Conservation (phyloP, 2,113 vertebrate genomes). For the Hypanus sabinus region DNA sequence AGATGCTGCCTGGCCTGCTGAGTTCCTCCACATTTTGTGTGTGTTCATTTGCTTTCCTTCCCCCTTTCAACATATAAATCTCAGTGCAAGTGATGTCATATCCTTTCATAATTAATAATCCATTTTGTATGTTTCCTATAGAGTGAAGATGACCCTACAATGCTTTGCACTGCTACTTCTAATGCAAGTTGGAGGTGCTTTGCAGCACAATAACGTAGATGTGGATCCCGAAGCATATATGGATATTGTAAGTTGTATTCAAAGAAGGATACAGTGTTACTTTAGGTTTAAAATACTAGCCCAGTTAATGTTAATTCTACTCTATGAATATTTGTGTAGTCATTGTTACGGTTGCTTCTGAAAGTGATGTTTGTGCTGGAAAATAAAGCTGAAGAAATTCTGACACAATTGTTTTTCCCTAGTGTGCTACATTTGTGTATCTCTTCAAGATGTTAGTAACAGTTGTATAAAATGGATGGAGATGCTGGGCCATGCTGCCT, state of each 20-base stretch:
- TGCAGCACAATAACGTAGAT: no score
- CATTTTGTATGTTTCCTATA: constrained; percentile 15
- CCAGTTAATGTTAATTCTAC: neutral
- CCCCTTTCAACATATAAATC: no score
- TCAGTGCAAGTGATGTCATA: no score
- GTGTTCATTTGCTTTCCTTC: no score
- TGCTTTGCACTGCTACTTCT: constrained; percentile 39
- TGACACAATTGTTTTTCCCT: neutral
- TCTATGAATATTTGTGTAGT: neutral
- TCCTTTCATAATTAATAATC: neutral
- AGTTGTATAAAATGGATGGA: neutral
- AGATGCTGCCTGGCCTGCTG: no score
- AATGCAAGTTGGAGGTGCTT: constrained; percentile 39
- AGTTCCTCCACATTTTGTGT: no score
- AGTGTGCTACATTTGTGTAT: neutral
- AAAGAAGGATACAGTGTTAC: no score
- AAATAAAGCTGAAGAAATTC: neutral
- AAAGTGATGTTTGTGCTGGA: neutral
- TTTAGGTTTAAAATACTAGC: neutral
- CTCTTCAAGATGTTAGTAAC: neutral
- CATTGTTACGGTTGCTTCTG: neutral
- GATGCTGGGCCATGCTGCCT: no score
- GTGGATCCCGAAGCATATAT: constrained; percentile 53
- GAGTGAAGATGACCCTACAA: constrained; percentile 43
- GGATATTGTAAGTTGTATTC: constrained; percentile 55